Conservation (phyloP, 2,797 vertebrate genomes). For the Capromys pilorides region DNA sequence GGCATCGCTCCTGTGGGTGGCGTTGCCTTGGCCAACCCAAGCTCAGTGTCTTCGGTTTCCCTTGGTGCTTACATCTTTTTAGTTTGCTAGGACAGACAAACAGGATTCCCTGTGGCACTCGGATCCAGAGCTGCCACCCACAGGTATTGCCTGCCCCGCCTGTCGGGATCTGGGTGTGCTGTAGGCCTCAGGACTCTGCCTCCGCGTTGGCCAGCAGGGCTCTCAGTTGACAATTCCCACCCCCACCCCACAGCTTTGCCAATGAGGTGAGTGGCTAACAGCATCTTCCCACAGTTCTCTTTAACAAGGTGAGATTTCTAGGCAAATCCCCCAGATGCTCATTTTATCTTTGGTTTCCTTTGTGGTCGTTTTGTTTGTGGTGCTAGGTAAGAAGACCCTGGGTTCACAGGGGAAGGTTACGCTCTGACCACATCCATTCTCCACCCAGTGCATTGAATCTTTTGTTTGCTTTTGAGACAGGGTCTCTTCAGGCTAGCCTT, state of each 20-base stretch:
- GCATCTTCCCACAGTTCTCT: background rate
- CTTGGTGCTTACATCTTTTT: background rate
- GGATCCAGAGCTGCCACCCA: background rate
- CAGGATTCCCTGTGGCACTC: background rate
- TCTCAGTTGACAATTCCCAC: background rate
- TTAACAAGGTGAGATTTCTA: background rate
- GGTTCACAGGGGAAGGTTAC: too few relatives aligned
- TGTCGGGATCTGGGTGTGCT: background rate
- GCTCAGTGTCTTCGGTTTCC: background rate
- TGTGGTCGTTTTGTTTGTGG: background rate
- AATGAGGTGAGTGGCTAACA: background rate
- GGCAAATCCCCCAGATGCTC: background rate
- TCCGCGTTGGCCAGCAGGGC: background rate
- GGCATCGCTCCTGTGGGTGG: accelerated
- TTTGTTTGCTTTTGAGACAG: too few relatives aligned
- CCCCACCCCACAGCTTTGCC: background rate
- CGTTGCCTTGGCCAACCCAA: background rate
- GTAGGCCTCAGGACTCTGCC: background rate
- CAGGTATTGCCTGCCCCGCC: background rate
- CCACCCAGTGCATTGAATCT: background rate
- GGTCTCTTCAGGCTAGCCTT: too few relatives aligned
- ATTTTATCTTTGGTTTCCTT: background rate
- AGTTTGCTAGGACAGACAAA: background rate
- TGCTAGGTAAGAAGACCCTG: background rate
- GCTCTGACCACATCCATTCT: background rate